Evolutionary conservation across 1,140 invertebrate genomes (phyloP).

Genomic region (Zaprionus ghesquierei): DNA sequence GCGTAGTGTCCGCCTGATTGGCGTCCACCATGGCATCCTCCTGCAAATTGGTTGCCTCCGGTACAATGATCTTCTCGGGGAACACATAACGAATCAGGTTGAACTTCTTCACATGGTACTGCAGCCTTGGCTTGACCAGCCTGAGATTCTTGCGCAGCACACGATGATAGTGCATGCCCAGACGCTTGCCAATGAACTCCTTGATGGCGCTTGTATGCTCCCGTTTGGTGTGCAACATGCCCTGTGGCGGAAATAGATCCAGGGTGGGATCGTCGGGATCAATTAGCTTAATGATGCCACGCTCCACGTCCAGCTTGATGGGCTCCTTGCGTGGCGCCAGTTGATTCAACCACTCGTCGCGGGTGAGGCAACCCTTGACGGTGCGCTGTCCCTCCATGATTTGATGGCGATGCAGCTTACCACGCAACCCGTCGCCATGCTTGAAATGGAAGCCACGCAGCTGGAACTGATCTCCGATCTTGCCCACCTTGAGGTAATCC

Average conservation of each 20-base stretch:
- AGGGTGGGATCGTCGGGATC: conserved; percentile 72
- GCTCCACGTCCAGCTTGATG: conserved; percentile 70
- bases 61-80: conserved; percentile 53
- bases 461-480: conserved; percentile 60
- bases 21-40: conserved; percentile 52
- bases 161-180: conserved; percentile 72
- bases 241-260: conserved; percentile 59
- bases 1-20: conserved; percentile 56
- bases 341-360: conserved; percentile 77
- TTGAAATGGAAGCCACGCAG: conserved; percentile 77
- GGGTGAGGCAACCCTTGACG: conserved; percentile 67
- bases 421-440: conserved; percentile 63
- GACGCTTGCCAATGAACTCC: conserved; percentile 55
- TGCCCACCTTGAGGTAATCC: conserved; percentile 73
- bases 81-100: conserved; percentile 77
- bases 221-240: conserved; percentile 20
- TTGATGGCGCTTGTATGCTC: conserved; percentile 58
- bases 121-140: conserved; percentile 60
- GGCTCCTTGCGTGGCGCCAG: conserved; percentile 67
- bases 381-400: conserved; percentile 65
- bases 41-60: conserved; percentile 27
- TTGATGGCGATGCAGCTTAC: conserved; percentile 69
- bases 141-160: conserved; percentile 67
- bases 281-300: conserved; percentile 62
- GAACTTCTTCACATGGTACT: conserved; percentile 69